phyloP scores from a whole-genome alignment of 2,888 invertebrate species.

The Eristalinus aeneus region DNA sequence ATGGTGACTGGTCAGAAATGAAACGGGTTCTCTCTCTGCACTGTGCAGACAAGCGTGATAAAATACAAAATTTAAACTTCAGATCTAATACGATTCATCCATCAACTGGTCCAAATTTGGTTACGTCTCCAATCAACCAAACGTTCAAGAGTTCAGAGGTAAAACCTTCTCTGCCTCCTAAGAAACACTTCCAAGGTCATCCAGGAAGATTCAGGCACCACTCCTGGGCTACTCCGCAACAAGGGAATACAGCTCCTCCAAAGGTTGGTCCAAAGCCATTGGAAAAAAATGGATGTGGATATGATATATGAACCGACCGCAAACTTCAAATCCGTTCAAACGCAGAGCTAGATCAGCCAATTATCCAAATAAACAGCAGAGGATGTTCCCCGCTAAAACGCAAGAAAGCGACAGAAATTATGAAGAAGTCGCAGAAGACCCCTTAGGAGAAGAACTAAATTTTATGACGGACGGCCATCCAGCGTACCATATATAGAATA shows the following conservation, averaged over 20 bases:
- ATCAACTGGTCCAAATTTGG: not conserved
- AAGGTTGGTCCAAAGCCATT: not conserved
- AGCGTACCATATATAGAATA: slow-evolving; percentile 59
- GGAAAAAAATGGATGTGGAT: not conserved
- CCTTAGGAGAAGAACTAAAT: slow-evolving; percentile 35
- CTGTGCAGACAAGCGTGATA: too few species aligned
- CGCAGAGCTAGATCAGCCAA: not conserved
- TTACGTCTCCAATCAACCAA: slow-evolving; percentile 2
- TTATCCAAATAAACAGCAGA: not conserved
- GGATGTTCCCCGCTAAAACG: not conserved
- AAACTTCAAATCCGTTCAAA: not conserved
- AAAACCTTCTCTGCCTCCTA: not conserved
- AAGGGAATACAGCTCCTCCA: not conserved
- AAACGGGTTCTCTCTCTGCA: too few species aligned
- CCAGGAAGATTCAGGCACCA: not conserved
- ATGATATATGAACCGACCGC: not conserved
- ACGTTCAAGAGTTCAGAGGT: not conserved
- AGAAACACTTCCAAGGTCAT: not conserved
- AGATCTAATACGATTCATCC: not conserved
- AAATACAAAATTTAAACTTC: slow-evolving; percentile 4
- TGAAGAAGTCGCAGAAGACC: not conserved
- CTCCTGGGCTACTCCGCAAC: not conserved
- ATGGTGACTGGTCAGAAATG: too few species aligned
- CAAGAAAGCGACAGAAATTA: not conserved
- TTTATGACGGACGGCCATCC: slow-evolving; percentile 63